Evolutionary conservation across 2,113 vertebrate species (phyloP).

Genomic region (Notothenia rossii): DNA sequence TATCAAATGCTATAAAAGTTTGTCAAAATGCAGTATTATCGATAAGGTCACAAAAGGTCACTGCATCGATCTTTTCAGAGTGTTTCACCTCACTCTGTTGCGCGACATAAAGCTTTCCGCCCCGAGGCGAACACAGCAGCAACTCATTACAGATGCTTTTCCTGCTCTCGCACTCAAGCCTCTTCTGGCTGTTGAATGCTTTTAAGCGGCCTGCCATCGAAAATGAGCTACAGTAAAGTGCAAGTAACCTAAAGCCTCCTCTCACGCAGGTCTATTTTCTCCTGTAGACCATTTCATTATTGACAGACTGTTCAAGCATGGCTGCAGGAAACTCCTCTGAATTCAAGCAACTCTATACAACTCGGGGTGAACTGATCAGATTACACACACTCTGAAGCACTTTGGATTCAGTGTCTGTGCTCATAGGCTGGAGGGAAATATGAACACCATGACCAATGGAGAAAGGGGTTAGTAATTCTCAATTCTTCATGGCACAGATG

Average conservation of each 20-base stretch:
- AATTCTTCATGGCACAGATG: slow-evolving; percentile 21
- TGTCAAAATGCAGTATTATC: background rate
- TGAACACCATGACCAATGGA: slow-evolving; percentile 34
- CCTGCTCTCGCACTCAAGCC: slow-evolving; percentile 20
- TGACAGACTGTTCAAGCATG: slow-evolving; percentile 57
- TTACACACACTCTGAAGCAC: slow-evolving; percentile 38
- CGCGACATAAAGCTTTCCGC: slow-evolving; percentile 12
- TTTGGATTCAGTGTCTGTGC: slow-evolving; percentile 35
- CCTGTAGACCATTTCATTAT: slow-evolving; percentile 62
- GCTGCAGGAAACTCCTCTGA: slow-evolving; percentile 34
- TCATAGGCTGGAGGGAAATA: slow-evolving; percentile 34
- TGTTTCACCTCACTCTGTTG: background rate
- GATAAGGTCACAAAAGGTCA: slow-evolving; percentile 11
- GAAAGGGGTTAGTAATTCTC: slow-evolving; percentile 42
- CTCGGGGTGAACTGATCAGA: slow-evolving; percentile 49
- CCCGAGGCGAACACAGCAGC: slow-evolving; percentile 8
- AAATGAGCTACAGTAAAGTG: slow-evolving; percentile 53
- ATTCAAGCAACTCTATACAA: slow-evolving; percentile 55
- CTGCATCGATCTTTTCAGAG: background rate
- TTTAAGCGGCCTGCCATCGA: slow-evolving; percentile 46
- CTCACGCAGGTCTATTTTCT: slow-evolving; percentile 48
- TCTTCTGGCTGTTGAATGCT: slow-evolving; percentile 43
- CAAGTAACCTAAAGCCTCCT: slow-evolving; percentile 37
- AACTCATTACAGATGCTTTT: slow-evolving; percentile 39
- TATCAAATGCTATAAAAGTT: background rate